These are phyloP conservation scores for Spilogale gracilis DNA, from an alignment of 2,113 vertebrate genomes.

Conservation along the genomic window DNA sequence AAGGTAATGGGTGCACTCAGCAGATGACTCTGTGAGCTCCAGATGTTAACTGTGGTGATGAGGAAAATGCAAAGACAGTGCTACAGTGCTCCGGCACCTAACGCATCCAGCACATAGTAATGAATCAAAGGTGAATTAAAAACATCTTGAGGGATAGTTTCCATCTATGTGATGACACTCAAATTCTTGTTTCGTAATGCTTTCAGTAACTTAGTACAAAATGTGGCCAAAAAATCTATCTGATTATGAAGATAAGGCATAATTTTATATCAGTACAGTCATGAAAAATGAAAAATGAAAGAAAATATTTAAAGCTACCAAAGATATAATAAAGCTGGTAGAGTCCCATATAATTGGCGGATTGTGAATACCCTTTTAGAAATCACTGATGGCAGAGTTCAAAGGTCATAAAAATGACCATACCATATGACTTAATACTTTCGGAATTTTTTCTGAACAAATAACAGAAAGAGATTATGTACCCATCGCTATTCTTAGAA, in stretches of 20 bases:
- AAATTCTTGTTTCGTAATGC: background rate
- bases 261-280: background rate
- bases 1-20: slow-evolving; percentile 84
- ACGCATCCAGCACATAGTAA: background rate
- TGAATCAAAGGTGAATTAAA: slow-evolving; percentile 1
- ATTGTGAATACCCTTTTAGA: slow-evolving; percentile 30
- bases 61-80: background rate
- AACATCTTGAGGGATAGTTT: background rate
- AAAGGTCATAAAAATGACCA: background rate
- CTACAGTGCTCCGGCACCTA: background rate
- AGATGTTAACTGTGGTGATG: background rate
- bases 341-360: background rate
- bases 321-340: background rate
- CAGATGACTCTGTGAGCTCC: background rate
- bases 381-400: slow-evolving; percentile 7
- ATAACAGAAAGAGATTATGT: slow-evolving; percentile 53
- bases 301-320: background rate
- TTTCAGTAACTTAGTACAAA: background rate
- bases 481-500: background rate
- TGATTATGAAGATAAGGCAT: background rate
- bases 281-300: slow-evolving; percentile 29
- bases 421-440: slow-evolving; percentile 26
- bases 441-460: slow-evolving; percentile 58
- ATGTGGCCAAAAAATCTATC: background rate
- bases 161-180: background rate